phyloP scores from a whole-genome alignment of 1,140 invertebrate genomes.

The Copidosoma floridanum region DNA sequence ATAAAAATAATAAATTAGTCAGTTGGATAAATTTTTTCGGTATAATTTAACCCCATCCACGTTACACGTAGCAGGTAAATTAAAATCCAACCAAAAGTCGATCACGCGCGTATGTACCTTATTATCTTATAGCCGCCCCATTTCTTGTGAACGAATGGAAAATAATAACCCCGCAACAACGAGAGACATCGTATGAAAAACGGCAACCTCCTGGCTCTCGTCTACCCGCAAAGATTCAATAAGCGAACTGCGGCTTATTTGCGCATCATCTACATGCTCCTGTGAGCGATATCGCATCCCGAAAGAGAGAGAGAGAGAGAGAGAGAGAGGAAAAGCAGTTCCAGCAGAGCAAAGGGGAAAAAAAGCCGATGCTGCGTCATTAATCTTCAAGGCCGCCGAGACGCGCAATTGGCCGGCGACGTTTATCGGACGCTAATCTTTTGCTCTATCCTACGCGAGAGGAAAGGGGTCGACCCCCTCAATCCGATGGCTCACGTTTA shows the following conservation, averaged over 20 bases:
- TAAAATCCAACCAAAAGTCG: too few species aligned
- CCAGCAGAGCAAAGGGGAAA: neutral
- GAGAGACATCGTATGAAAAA: neutral
- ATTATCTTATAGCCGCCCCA: too few species aligned
- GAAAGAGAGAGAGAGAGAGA: neutral
- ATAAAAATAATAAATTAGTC: too few species aligned
- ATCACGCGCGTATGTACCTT: too few species aligned
- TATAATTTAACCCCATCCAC: too few species aligned
- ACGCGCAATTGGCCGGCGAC: constrained; percentile 12
- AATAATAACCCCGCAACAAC: too few species aligned
- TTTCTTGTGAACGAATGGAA: too few species aligned
- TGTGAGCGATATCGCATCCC: too few species aligned
- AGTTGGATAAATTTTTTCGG: too few species aligned
- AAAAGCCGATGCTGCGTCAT: neutral
- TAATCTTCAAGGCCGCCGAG: constrained; percentile 6
- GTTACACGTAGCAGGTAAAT: too few species aligned
- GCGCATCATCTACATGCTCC: too few species aligned
- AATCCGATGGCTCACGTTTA: neutral
- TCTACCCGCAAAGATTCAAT: neutral
- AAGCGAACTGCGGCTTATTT: neutral
- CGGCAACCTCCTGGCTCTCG: neutral
- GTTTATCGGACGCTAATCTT: constrained; percentile 19
- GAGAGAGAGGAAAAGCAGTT: neutral
- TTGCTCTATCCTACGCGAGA: constrained; percentile 1
- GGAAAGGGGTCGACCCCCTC: neutral